phyloP scores from a whole-genome alignment of 1,140 invertebrate species.

The Goniozus legneri region DNA sequence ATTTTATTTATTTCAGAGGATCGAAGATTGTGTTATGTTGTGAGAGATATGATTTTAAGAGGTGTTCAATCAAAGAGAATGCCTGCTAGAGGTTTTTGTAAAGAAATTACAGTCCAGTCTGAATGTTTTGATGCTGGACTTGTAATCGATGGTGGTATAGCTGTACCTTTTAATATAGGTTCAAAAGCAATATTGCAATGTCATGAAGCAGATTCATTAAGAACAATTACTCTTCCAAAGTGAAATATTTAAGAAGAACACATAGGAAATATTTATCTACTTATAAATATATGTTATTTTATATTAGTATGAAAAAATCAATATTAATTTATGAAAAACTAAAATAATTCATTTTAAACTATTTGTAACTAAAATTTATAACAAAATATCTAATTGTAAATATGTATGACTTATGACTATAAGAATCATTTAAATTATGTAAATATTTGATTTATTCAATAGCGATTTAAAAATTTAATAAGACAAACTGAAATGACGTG shows the following conservation, averaged over 20 bases:
- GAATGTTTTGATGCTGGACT: conserved; percentile 91
- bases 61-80: conserved; percentile 70
- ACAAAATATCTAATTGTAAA: background rate
- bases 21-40: conserved; percentile 78
- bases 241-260: no score
- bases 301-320: no score
- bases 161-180: conserved; percentile 93
- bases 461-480: no score
- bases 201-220: conserved; percentile 79
- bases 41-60: conserved; percentile 85
- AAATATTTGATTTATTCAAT: no score
- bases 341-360: no score
- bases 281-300: no score
- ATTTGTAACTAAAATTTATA: no score
- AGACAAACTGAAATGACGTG: no score
- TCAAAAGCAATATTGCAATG: conserved; percentile 81
- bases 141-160: conserved; percentile 95
- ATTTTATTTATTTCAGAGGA: conserved; percentile 59
- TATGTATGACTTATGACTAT: background rate
- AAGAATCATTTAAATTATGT: no score
- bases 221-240: conserved; percentile 71
- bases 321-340: no score
- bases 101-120: conserved; percentile 75
- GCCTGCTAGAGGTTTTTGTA: conserved; percentile 64
- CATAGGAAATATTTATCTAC: no score